Conservation (phyloP, 2,888 invertebrate species). For the Tromatobia lineatoria region DNA sequence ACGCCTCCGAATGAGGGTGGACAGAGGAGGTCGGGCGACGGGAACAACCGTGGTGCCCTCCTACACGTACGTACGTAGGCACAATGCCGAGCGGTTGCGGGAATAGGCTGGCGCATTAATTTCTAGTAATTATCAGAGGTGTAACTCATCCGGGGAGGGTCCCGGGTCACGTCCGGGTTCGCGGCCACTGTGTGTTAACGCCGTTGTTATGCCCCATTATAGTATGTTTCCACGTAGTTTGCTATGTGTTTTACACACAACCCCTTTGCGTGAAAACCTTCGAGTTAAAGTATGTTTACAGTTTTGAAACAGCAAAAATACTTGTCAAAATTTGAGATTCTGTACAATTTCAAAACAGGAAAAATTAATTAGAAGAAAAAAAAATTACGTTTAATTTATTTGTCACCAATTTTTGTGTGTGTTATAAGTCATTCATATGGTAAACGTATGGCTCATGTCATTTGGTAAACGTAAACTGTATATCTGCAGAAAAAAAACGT, state of each 20-base stretch:
- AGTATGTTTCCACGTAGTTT: constrained; percentile 78
- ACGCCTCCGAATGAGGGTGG: constrained; percentile 50
- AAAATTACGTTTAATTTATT: too few relatives aligned
- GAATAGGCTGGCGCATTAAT: constrained; percentile 70
- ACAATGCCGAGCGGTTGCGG: constrained; percentile 66
- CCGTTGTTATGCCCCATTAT: constrained; percentile 85
- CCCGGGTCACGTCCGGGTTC: constrained; percentile 83
- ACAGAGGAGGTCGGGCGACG: constrained; percentile 38
- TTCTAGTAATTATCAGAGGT: constrained; percentile 84
- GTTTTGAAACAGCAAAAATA: background rate
- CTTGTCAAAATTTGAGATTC: background rate
- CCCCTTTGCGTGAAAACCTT: constrained; percentile 29
- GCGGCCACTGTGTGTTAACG: constrained; percentile 83
- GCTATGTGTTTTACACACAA: constrained; percentile 34
- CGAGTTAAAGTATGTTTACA: constrained; percentile 26
- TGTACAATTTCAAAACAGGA: background rate
- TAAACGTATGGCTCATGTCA: too few relatives aligned
- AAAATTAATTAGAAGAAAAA: background rate
- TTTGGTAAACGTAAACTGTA: background rate
- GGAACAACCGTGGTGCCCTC: constrained; percentile 32
- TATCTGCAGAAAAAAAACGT: background rate
- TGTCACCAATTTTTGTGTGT: background rate
- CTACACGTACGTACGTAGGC: constrained; percentile 48
- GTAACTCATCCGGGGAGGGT: constrained; percentile 83
- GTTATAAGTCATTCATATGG: too few relatives aligned